Evolutionary conservation across 2,797 vertebrate genomes (phyloP), one percentile per base, ranked within the genome.

Genomic region (Xenentodon cancila): DNA sequence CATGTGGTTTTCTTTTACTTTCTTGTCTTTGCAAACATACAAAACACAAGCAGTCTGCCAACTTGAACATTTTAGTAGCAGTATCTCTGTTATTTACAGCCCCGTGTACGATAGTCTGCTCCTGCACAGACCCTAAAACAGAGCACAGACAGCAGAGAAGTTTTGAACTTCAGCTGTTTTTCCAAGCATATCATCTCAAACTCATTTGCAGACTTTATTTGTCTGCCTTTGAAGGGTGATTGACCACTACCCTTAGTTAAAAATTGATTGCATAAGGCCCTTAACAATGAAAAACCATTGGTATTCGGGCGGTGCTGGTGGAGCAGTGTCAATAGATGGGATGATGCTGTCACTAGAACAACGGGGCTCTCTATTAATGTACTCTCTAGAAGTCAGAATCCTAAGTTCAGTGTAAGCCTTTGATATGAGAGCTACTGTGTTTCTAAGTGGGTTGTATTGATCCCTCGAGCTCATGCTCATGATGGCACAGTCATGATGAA

Each of bases 211-310:
- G 77, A 75, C 77, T 52, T 57, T 40, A 51, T 22, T 65, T 83
- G 71, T 87, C 74, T 40, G 13, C 81, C 62, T 72, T 77, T 51
- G 64, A 78, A 72, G 53, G 70, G 75, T 87, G 88, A 90, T 88
- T 90, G 85, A 85, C 84, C 83, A 84, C 84, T 57, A 72, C 59
- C 64, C 77, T 85, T 79, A 86, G 85, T 92, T 89, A 87, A 84
- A 83, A 90, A 91, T 91, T 90, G 89, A 92, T 91, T 88, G 88
- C 75, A 73, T 75, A 79, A 79, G 79, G 68, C 68, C 77, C 45
- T 66, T 84, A 88, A 90, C 85, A 91, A 89, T 86, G 74, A 84
- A 74, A 81, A 44, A 64, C 78, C 71, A 73, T 84, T 84, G 73
- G 80, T 84, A 79, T 87, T 79, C 82, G 59, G 56, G 66, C 67